Evolutionary conservation across 2,888 invertebrate genomes (phyloP).

Genomic region (Dasypolia templi): DNA sequence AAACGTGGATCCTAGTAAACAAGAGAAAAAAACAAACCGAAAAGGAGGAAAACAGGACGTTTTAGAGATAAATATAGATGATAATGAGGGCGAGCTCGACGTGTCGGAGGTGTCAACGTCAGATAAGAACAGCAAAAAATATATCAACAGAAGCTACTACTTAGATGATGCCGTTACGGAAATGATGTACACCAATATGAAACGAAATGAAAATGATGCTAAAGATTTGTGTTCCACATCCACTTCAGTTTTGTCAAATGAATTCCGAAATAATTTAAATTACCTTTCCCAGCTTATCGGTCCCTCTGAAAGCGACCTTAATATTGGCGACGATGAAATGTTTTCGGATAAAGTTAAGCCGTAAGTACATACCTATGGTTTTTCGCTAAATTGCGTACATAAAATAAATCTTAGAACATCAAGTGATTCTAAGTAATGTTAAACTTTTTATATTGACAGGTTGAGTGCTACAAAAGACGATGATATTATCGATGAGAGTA

Average conservation of each 20-base stretch:
- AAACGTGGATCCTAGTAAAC: constrained; percentile 64
- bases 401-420: neutral
- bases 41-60: constrained; percentile 64
- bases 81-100: constrained; percentile 67
- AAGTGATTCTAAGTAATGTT: neutral
- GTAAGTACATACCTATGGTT: constrained; percentile 45
- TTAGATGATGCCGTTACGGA: constrained; percentile 83
- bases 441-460: constrained; percentile 30
- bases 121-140: constrained; percentile 72
- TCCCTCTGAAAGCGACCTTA: constrained; percentile 65
- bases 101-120: constrained; percentile 52
- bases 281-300: constrained; percentile 68
- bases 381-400: neutral
- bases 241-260: constrained; percentile 74
- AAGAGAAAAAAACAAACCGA: constrained; percentile 64
- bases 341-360: constrained; percentile 41
- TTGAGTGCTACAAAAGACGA: constrained; percentile 2
- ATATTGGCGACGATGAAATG: constrained; percentile 39
- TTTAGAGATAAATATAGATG: constrained; percentile 29
- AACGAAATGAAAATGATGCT: constrained; percentile 65
- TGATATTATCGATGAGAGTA: constrained; percentile 24
- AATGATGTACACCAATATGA: constrained; percentile 77
- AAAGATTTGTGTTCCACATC: constrained; percentile 70
- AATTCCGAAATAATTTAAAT: constrained; percentile 70
- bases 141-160: constrained; percentile 79